Base-by-base conservation (phyloP, 2,888 invertebrate species). In the Hirtodrosophila alboralis region DNA sequence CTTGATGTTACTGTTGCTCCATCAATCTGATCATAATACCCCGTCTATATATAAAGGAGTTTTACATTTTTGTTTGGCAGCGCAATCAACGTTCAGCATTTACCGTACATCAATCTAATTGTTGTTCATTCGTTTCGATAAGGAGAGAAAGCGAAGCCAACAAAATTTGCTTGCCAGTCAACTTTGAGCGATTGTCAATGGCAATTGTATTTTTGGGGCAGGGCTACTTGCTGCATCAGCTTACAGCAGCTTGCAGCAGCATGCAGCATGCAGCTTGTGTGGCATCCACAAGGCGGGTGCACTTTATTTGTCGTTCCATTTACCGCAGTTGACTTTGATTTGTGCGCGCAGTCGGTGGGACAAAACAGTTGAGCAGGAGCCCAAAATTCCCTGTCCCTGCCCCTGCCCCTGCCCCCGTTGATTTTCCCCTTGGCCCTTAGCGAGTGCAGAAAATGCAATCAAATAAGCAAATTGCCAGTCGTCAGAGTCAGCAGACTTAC, bases 401-500 rank as follows among this genome's bases (percentile, higher is more conserved):
- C 27, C 8, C 45, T 34, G 13, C n/a, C 28, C 14, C 1, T 2
- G 13, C 10, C 13, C 14, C 21, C 3, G 33, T n/a, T 16, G 10
- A 8, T 26, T 40, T 13, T 41, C 16, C 28, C 13, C 16, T 40
- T 12, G 18, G 8, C 48, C 44, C 34, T n/a, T n/a, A 9, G 38
- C 27, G 30, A 51, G 45, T 47, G 56, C 62, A 67, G 31, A 48
- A 73, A 69, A 73, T 73, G 74, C 73, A 74, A 68, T 74, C 74
- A 74, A 76, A 74, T 74, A 74, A 74, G 72, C 74, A 74, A 74
- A 74, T 74, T 74, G 73, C 63, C 73, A 67, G 77, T 72, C 63
- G 60, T 62, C 73, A 54, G 59, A 53, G 45, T 56, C 64, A 74
- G 57, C 41, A 57, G 31, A 54, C 40, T 57, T 36, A 27, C 51